Evolutionary conservation across 2,113 vertebrate species (phyloP).

Genomic region (Melanerpes aurifrons): DNA sequence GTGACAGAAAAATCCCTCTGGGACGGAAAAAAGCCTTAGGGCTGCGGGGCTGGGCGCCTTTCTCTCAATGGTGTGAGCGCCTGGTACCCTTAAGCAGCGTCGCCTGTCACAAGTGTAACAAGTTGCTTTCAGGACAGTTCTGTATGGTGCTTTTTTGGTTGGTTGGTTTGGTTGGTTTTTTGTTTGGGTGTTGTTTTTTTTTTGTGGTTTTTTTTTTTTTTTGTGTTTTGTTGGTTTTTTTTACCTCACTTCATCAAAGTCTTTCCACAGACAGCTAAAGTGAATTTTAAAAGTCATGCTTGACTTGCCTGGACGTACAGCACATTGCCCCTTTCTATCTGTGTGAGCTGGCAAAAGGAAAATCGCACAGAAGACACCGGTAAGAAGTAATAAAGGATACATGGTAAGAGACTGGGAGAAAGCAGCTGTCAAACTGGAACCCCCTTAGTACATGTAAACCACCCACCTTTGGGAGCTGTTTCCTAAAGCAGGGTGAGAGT

Average conservation of each 20-base stretch:
- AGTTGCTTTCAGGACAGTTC: not conserved
- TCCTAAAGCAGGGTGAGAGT: rapidly evolving
- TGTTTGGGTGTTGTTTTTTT: too few species aligned
- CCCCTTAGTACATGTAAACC: not conserved
- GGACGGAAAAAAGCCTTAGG: too few species aligned
- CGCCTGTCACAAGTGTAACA: not conserved
- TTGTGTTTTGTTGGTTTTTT: too few species aligned
- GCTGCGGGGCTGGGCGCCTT: not conserved
- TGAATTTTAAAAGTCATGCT: not conserved
- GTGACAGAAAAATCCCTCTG: not conserved
- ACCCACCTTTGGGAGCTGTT: not conserved
- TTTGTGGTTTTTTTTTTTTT: too few species aligned
- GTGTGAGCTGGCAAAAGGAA: rapidly evolving
- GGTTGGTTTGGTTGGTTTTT: too few species aligned
- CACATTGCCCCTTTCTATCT: not conserved
- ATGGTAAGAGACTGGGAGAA: not conserved
- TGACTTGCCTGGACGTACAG: not conserved
- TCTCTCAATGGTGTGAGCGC: not conserved
- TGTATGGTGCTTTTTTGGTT: too few species aligned
- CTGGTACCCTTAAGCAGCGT: not conserved
- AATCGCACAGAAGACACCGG: not conserved
- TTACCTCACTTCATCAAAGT: not conserved
- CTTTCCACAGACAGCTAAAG: not conserved
- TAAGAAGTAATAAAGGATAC: not conserved
- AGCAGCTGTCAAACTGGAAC: not conserved